These are phyloP conservation scores for Caenorhabditis doughertyi DNA, from an alignment of 2,888 invertebrate species.

Conservation along the genomic window DNA sequence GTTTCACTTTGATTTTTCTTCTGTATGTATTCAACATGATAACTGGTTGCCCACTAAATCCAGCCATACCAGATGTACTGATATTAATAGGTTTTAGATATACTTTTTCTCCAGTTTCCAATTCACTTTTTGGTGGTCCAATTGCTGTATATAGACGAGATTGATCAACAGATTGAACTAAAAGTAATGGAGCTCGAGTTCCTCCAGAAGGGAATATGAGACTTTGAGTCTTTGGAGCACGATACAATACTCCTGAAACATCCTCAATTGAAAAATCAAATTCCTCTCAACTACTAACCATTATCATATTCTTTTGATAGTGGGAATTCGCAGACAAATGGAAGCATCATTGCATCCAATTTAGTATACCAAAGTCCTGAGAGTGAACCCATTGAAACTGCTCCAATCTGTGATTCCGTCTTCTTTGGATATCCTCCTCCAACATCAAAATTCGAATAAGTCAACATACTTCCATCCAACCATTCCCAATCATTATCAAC, in stretches of 20 bases:
- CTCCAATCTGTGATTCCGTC: conserved; percentile 58
- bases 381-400: conserved; percentile 54
- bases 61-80: neutral
- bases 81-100: conserved; percentile 45
- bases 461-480: conserved; percentile 52
- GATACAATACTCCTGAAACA: conserved; percentile 44
- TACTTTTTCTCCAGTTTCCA: conserved; percentile 50
- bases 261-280: too few relatives aligned
- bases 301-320: conserved; percentile 41
- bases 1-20: conserved; percentile 32
- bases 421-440: conserved; percentile 55
- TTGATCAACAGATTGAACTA: conserved; percentile 56
- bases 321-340: conserved; percentile 54
- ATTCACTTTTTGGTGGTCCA: conserved; percentile 37
- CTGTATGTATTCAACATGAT: conserved; percentile 34
- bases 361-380: conserved; percentile 60
- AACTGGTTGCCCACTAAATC: conserved; percentile 31
- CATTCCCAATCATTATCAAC: conserved; percentile 63
- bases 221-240: conserved; percentile 48
- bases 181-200: conserved; percentile 31
- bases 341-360: conserved; percentile 43
- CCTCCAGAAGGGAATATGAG: conserved; percentile 42
- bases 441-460: conserved; percentile 54
- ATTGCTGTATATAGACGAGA: conserved; percentile 27
- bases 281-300: conserved; percentile 9